Evolutionary conservation across 2,797 vertebrate species (phyloP).

Genomic region (Muscicapa comitata): DNA sequence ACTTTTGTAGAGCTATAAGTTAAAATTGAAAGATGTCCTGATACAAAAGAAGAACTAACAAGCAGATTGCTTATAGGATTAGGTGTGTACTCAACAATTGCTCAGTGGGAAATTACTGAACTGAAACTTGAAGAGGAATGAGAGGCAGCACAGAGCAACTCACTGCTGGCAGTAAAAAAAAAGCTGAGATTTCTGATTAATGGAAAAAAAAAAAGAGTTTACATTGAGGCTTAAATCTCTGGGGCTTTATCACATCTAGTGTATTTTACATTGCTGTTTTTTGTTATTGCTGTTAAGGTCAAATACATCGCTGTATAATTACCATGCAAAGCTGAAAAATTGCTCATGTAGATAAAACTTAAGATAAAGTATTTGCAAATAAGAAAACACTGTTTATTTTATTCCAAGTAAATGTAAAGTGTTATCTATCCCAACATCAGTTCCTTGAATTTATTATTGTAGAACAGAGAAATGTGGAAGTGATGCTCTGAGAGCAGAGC

Average conservation of each 20-base stretch:
- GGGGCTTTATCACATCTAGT: background rate
- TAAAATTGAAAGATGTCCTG: background rate
- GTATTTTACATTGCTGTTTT: background rate
- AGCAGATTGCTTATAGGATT: background rate
- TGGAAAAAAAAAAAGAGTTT: background rate
- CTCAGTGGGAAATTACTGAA: background rate
- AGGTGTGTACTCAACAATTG: background rate
- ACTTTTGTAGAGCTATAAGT: background rate
- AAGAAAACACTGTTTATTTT: background rate
- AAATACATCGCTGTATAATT: background rate
- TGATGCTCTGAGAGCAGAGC: background rate
- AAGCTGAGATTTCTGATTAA: background rate
- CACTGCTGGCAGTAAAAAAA: background rate
- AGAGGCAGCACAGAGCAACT: background rate
- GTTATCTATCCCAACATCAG: background rate
- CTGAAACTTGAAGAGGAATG: background rate
- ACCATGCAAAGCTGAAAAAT: background rate
- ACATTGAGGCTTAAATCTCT: background rate
- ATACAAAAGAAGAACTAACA: background rate
- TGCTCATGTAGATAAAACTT: background rate
- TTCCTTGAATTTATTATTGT: background rate
- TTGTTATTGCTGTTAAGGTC: background rate
- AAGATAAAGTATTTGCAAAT: background rate
- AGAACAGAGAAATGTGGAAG: background rate
- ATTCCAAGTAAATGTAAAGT: background rate